phyloP scores from a whole-genome alignment of 1,140 invertebrate species.

The Temnothorax curvispinosus region DNA sequence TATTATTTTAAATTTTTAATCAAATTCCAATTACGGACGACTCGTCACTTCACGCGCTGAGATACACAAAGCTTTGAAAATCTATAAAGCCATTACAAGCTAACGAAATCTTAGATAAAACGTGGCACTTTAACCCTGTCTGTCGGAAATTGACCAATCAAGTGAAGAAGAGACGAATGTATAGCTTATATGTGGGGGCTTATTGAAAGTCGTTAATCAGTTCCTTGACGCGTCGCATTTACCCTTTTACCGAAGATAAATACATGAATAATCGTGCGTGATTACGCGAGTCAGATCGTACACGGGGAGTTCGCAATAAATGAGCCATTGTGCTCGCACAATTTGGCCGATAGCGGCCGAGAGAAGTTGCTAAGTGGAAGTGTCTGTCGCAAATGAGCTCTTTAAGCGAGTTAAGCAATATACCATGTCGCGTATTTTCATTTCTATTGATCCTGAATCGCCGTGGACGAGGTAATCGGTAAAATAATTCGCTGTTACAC shows the following conservation, averaged over 20 bases:
- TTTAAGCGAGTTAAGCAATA: not conserved
- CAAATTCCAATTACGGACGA: not conserved
- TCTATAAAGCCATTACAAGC: not conserved
- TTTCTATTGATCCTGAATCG: not conserved
- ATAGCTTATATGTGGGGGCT: not conserved
- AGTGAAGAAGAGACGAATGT: not conserved
- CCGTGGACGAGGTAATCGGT: not conserved
- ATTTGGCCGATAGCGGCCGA: not conserved
- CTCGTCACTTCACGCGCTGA: not conserved
- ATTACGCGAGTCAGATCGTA: not conserved
- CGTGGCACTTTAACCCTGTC: not conserved
- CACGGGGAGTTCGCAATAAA: not conserved
- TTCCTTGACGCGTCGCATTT: not conserved
- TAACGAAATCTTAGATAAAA: not conserved
- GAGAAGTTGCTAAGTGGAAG: not conserved
- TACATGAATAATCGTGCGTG: not conserved
- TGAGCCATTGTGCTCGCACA: not conserved
- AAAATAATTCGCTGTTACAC: not conserved
- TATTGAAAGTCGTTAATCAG: conserved; percentile 5
- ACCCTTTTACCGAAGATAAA: not conserved
- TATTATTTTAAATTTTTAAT: not conserved
- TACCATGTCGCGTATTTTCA: not conserved
- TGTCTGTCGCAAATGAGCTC: not conserved
- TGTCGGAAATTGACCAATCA: not conserved
- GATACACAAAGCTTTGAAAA: not conserved